Percentiles rank a stretch among this genome's conserved stretches.
Evolutionary conservation across 2,113 vertebrate genomes (phyloP).

Genomic region (Strigops habroptila): DNA sequence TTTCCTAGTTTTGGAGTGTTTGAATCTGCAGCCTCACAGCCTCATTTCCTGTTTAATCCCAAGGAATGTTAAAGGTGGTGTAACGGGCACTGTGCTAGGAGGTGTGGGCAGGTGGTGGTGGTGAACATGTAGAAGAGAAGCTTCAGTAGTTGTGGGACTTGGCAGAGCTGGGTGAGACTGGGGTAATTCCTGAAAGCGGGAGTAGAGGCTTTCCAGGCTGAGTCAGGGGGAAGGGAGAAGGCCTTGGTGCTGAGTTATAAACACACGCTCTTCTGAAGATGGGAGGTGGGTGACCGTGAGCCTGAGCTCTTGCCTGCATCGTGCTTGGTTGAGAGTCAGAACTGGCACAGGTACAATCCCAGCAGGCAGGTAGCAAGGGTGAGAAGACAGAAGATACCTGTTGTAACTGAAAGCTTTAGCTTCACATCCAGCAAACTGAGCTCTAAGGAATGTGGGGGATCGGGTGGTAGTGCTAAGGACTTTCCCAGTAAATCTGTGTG

Average conservation of each 20-base stretch:
- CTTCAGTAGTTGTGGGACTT: not conserved
- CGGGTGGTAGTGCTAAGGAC: not conserved
- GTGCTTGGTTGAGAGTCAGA: not conserved
- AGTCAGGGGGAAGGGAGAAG: not conserved
- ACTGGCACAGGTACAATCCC: not conserved
- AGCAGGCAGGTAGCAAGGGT: not conserved
- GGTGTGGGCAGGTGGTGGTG: not conserved
- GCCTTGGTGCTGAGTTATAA: not conserved
- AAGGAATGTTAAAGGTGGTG: not conserved
- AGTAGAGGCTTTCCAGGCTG: not conserved
- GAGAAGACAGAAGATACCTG: not conserved
- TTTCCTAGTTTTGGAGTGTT: not conserved
- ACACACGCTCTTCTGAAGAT: accelerated
- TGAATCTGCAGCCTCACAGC: not conserved
- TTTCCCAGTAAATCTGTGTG: not conserved
- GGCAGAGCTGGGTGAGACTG: not conserved
- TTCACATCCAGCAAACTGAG: not conserved
- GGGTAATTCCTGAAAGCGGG: not conserved
- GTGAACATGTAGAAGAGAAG: not conserved
- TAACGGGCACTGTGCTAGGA: accelerated
- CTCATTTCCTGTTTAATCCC: not conserved
- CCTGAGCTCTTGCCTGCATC: not conserved
- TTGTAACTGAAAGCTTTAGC: not conserved
- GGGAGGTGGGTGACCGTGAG: not conserved
- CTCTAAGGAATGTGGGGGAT: not conserved